These are phyloP conservation scores for Spea hammondii DNA, from an alignment of 2,797 vertebrate genomes.

Conservation along the genomic window DNA sequence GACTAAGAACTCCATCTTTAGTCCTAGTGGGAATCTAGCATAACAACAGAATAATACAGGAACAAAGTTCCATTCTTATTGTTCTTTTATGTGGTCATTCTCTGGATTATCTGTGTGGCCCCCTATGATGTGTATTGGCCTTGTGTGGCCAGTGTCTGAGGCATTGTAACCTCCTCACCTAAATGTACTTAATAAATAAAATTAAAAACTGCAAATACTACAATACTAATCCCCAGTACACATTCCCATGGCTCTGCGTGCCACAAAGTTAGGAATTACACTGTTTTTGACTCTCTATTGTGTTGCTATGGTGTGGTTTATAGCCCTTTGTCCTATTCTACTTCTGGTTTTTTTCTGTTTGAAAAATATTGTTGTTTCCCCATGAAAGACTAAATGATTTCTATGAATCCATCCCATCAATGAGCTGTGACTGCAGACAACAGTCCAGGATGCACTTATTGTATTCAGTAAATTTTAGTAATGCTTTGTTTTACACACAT, in stretches of 20 bases:
- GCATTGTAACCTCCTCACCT: no score
- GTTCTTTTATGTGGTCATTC: no score
- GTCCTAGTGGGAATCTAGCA: no score
- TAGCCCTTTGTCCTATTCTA: background rate
- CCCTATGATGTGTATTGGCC: no score
- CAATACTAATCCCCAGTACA: no score
- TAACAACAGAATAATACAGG: no score
- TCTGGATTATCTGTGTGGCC: no score
- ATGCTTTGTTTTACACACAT: conserved; percentile 36
- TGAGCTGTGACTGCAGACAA: conserved; percentile 5
- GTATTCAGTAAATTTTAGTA: conserved; percentile 30
- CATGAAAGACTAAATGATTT: background rate
- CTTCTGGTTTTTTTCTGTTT: background rate
- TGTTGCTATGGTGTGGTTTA: background rate
- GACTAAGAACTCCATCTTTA: no score
- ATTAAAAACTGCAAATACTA: no score
- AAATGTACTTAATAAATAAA: no score
- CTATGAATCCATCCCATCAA: conserved; percentile 6
- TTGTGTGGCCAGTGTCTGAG: no score
- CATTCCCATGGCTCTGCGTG: background rate
- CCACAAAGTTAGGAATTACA: background rate
- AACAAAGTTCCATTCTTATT: no score
- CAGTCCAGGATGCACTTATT: conserved; percentile 16
- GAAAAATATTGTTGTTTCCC: background rate
- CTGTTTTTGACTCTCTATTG: background rate